phyloP scores from a whole-genome alignment of 1,140 invertebrate genomes.

The Aphaenogaster rudis region DNA sequence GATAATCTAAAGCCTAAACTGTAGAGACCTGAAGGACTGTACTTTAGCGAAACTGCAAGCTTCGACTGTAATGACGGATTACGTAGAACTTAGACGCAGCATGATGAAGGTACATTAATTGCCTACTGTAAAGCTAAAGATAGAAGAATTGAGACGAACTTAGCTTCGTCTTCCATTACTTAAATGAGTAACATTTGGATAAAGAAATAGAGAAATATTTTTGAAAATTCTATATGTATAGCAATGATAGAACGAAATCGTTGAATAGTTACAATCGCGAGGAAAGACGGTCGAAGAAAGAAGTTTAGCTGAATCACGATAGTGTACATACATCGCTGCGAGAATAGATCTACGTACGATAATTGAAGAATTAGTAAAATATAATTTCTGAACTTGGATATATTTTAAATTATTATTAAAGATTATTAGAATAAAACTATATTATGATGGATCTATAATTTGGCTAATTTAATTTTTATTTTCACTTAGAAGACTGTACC shows the following conservation, averaged over 20 bases:
- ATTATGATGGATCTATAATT: neutral
- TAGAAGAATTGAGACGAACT: constrained; percentile 5
- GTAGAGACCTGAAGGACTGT: constrained; percentile 48
- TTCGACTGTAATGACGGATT: neutral
- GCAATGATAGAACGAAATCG: neutral
- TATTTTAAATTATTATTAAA: neutral
- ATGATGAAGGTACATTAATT: constrained; percentile 9
- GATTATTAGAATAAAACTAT: neutral
- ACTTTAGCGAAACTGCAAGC: constrained; percentile 7
- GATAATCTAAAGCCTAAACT: constrained; percentile 27
- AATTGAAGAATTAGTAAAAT: neutral
- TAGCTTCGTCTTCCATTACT: neutral
- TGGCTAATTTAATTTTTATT: constrained; percentile 16
- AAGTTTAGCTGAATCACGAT: constrained; percentile 8
- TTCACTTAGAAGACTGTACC: neutral
- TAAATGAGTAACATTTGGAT: neutral
- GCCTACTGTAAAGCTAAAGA: neutral
- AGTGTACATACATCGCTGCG: neutral
- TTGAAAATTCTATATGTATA: constrained; percentile 38
- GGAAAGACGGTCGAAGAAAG: neutral
- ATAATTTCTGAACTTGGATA: neutral
- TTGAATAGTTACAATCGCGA: neutral
- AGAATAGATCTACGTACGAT: neutral
- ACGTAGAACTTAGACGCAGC: neutral
- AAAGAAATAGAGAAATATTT: constrained; percentile 30